Evolutionary conservation across 2,888 invertebrate species (phyloP).

Genomic region (Amaurobius ferox): DNA sequence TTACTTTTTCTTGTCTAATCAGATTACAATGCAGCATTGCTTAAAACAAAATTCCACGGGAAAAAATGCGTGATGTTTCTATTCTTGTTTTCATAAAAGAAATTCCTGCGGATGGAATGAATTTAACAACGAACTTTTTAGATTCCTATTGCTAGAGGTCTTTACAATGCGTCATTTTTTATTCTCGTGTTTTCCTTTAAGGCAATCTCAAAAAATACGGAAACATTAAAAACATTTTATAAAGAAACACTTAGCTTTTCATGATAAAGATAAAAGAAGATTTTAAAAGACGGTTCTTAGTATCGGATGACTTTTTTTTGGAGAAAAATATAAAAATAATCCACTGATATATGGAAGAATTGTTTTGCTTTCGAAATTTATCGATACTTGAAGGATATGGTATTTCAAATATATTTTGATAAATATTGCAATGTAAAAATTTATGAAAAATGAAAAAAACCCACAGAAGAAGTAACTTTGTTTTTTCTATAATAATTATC

Average conservation of each 20-base stretch:
- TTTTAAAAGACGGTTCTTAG: constrained; percentile 10
- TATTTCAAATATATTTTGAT: not conserved
- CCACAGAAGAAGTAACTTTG: no score
- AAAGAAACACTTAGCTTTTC: constrained; percentile 21
- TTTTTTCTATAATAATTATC: no score
- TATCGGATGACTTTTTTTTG: not conserved
- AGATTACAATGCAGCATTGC: constrained; percentile 52
- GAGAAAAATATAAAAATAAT: not conserved
- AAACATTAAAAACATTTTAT: constrained; percentile 26
- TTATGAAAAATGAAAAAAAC: no score
- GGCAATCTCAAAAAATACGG: constrained; percentile 12
- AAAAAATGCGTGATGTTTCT: constrained; percentile 1
- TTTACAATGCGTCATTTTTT: not conserved
- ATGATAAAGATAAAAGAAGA: constrained; percentile 18
- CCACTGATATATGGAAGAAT: not conserved
- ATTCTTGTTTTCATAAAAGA: constrained; percentile 29
- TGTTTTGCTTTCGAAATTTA: not conserved
- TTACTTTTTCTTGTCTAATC: constrained; percentile 34
- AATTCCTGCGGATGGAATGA: constrained; percentile 21
- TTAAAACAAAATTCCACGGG: not conserved
- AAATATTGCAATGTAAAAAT: not conserved
- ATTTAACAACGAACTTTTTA: constrained; percentile 28
- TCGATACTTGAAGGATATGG: not conserved
- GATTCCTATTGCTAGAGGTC: not conserved
- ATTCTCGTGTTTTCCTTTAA: constrained; percentile 13